These are phyloP conservation scores for Corythornis vintsioides DNA, from an alignment of 2,113 vertebrate species.

Conservation along the genomic window DNA sequence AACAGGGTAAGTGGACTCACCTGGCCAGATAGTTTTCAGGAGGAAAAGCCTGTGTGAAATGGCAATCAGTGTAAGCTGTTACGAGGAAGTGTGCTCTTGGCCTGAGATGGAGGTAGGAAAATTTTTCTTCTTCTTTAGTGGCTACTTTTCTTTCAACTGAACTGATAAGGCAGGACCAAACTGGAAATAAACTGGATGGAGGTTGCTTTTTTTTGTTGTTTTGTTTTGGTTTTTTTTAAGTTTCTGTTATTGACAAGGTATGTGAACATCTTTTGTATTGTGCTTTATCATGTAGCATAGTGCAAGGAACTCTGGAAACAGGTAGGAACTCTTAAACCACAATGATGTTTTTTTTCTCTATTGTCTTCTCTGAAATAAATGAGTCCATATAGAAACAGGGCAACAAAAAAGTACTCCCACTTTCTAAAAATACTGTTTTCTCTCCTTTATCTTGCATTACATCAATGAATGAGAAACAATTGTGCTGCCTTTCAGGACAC, in stretches of 20 bases:
- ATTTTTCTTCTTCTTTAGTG: neutral
- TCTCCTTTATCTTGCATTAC: neutral
- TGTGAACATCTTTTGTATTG: neutral
- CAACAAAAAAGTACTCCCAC: neutral
- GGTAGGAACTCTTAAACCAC: neutral
- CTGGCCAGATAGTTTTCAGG: neutral
- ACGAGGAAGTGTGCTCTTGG: neutral
- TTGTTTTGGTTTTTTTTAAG: accelerated
- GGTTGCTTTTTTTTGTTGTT: too few relatives aligned
- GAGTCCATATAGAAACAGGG: neutral
- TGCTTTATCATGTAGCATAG: neutral
- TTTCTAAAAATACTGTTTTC: neutral
- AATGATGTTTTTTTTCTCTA: neutral
- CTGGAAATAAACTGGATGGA: neutral
- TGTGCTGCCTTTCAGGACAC: neutral
- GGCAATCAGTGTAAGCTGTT: neutral
- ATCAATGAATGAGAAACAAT: neutral
- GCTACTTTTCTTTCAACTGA: neutral
- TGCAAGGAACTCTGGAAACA: neutral
- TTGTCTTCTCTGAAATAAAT: neutral
- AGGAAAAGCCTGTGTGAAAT: neutral
- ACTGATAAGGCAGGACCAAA: neutral
- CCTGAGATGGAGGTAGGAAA: neutral
- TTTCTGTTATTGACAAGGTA: neutral
- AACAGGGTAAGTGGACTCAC: neutral